phyloP scores from a whole-genome alignment of 2,888 invertebrate genomes.

The Lissocephala sabroskyi region DNA sequence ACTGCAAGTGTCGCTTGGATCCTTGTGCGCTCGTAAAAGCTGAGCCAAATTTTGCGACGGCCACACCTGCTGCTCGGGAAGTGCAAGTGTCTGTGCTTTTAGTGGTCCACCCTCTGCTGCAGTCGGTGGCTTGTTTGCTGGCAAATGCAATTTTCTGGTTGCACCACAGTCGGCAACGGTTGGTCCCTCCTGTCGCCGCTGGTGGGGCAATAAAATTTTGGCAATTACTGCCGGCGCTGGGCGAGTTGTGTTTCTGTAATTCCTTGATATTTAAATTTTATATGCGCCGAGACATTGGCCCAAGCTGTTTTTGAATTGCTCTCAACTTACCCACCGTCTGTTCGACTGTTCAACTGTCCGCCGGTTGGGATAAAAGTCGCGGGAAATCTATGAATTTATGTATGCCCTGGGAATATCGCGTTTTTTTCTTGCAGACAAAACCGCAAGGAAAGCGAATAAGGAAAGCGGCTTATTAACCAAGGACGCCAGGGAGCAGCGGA shows the following conservation, averaged over 20 bases:
- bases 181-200: slow-evolving; percentile 7
- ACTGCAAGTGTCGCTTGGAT: slow-evolving; percentile 4
- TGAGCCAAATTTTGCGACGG: slow-evolving; percentile 50
- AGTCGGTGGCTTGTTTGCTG: slow-evolving; percentile 23
- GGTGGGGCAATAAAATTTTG: slow-evolving; percentile 51
- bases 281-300: slow-evolving; percentile 47
- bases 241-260: slow-evolving; percentile 33
- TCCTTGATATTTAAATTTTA: slow-evolving; percentile 55
- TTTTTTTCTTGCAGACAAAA: slow-evolving; percentile 30
- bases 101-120: slow-evolving; percentile 49
- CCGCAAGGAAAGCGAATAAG: background rate
- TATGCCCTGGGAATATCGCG: slow-evolving; percentile 18
- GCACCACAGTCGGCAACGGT: slow-evolving; percentile 7
- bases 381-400: slow-evolving; percentile 59
- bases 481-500: background rate
- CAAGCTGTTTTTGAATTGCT: slow-evolving; percentile 29
- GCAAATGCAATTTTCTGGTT: slow-evolving; percentile 60
- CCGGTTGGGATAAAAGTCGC: background rate
- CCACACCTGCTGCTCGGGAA: slow-evolving; percentile 62
- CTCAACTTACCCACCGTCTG: background rate
- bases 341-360: too few species aligned
- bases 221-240: slow-evolving; percentile 39
- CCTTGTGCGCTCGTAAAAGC: slow-evolving; percentile 19
- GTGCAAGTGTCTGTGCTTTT: slow-evolving; percentile 28
- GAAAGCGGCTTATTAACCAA: slow-evolving; percentile 36